phyloP scores from a whole-genome alignment of 2,113 vertebrate species.

The Sylvicapra grimmia region DNA sequence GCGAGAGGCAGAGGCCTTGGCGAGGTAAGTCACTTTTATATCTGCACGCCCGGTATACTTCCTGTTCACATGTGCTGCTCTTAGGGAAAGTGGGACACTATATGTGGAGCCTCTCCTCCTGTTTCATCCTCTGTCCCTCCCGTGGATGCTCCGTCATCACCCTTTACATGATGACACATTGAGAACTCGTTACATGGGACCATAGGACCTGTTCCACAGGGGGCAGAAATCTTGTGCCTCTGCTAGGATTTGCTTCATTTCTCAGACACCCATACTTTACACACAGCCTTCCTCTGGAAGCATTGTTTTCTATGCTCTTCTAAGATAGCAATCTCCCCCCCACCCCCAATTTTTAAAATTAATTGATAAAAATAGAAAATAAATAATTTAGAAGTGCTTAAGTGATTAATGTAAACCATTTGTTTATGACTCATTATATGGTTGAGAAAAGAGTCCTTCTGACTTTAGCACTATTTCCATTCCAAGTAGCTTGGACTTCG shows the following conservation, averaged over 20 bases:
- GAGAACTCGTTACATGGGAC: neutral
- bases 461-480: neutral
- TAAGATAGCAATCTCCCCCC: neutral
- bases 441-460: neutral
- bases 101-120: neutral
- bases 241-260: neutral
- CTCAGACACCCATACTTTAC: neutral
- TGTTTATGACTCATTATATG: conserved; percentile 44
- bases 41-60: neutral
- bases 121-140: neutral
- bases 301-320: neutral
- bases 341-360: neutral
- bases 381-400: conserved; percentile 31
- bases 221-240: neutral
- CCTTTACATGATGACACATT: neutral
- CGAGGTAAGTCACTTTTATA: conserved; percentile 28
- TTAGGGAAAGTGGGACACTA: neutral
- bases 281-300: neutral
- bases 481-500: neutral
- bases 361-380: neutral
- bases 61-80: fast-evolving
- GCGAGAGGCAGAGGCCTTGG: neutral
- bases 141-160: neutral
- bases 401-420: conserved; percentile 49
- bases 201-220: neutral